phyloP scores from a whole-genome alignment of 2,888 invertebrate genomes.

The Choristoneura rosaceana region DNA sequence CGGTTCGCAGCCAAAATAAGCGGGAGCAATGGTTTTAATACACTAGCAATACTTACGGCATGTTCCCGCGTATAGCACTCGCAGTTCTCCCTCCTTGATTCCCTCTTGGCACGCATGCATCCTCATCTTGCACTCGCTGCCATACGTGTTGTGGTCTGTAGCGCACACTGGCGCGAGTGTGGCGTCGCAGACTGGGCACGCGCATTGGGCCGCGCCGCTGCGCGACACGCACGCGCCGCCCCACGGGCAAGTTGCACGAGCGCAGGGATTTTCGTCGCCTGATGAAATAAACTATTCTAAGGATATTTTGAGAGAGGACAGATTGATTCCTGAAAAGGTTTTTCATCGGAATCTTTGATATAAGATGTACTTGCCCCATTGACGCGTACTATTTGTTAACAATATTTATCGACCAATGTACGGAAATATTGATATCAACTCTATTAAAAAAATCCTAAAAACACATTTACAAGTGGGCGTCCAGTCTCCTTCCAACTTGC shows the following conservation, averaged over 20 bases:
- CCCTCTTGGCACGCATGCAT: conserved; percentile 92
- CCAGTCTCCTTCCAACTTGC: too few relatives aligned
- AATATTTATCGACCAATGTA: too few relatives aligned
- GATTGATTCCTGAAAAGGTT: too few relatives aligned
- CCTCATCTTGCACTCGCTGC: conserved; percentile 93
- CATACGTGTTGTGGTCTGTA: conserved; percentile 91
- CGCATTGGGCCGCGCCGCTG: conserved; percentile 87
- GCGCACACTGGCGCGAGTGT: conserved; percentile 91
- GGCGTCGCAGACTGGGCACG: conserved; percentile 91
- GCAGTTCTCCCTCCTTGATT: conserved; percentile 87
- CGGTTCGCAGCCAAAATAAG: too few relatives aligned
- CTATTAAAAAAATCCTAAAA: too few relatives aligned
- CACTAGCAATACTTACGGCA: conserved; percentile 70
- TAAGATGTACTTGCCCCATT: too few relatives aligned
- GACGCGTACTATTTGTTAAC: too few relatives aligned
- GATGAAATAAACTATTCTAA: conserved; percentile 3
- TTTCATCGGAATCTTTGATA: too few relatives aligned
- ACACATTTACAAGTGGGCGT: too few relatives aligned
- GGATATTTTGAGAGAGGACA: too few relatives aligned
- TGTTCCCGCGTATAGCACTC: conserved; percentile 86
- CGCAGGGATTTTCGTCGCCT: conserved; percentile 86
- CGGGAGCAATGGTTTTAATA: too few relatives aligned
- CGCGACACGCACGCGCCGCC: conserved; percentile 89
- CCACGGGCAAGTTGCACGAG: conserved; percentile 85
- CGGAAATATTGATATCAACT: too few relatives aligned